Conservation (phyloP, 2,113 vertebrate species). For the Hyaena hyaena region DNA sequence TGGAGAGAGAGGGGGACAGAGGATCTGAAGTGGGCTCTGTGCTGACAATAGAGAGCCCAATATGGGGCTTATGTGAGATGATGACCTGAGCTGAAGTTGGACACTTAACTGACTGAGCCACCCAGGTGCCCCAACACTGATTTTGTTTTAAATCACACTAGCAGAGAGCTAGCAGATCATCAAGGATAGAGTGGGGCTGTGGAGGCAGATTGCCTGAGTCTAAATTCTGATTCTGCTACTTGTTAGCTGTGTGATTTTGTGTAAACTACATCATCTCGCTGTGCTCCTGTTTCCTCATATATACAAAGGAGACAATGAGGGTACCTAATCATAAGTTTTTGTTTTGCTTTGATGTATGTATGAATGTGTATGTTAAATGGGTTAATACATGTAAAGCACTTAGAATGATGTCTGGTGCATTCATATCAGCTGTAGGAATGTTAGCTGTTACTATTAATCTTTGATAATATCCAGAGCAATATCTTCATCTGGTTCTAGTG, state of each 20-base stretch:
- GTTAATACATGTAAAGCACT: background rate
- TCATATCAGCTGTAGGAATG: background rate
- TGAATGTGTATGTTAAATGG: background rate
- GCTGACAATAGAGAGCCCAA: too few relatives aligned
- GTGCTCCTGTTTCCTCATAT: background rate
- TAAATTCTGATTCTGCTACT: background rate
- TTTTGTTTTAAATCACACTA: background rate
- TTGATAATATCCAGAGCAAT: constrained; percentile 33
- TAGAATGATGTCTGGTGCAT: background rate
- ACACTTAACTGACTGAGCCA: too few relatives aligned
- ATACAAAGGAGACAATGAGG: background rate
- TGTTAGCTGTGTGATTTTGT: background rate
- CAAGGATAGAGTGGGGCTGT: background rate
- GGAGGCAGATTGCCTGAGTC: background rate
- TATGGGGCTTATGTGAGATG: too few relatives aligned
- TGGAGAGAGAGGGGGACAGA: too few relatives aligned
- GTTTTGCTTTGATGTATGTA: background rate
- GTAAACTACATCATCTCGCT: background rate
- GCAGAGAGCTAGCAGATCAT: background rate
- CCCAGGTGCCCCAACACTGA: too few relatives aligned
- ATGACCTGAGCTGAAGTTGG: too few relatives aligned
- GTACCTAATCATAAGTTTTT: background rate
- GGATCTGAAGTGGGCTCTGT: too few relatives aligned
- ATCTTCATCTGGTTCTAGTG: constrained; percentile 30
- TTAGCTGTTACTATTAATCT: background rate